Base-by-base conservation (phyloP, 2,113 vertebrate species). In the Heptranchias perlo region DNA sequence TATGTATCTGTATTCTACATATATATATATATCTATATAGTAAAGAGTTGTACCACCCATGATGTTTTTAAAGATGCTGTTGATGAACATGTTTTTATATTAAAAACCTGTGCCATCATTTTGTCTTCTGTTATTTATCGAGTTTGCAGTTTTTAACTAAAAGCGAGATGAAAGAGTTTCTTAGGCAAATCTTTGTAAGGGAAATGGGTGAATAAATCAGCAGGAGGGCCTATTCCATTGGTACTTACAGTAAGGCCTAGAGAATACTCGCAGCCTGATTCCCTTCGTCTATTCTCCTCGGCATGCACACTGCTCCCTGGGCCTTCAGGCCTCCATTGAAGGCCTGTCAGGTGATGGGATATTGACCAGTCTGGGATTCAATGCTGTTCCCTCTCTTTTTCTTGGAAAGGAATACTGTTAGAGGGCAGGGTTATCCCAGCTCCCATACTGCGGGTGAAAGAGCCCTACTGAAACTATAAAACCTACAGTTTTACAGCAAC, bases 31-130 rank as follows among this genome's bases (percentile, higher is more conserved):
- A 93, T 62, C 14, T 93, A 93, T 95, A 69, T 95, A 28, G 64
- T 69, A 52, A 98, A 98, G 97, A 98, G 98, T 98, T 98, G 98
- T 98, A 97, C 96, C 97, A 97, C 97, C 97, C 97, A 98, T 98
- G 97, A 97, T 97, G 98, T 98, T 98, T 98, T 97, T 91, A 98
- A 97, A 97, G 97, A 97, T 97, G 97, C 97, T 98, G 98, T 97
- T 97, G 97, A 97, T 97, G 97, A 95, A 97, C 98, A 97, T 97
- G 98, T 98, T 98, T 98, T 98, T 98, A 98, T 98, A 98, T 98
- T 98, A 98, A 98, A 98, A 98, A 98, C 98, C 97, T 97, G 97
- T 97, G 97, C 98, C 98, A 97, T 98, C 97, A 97, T 97, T 96
- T 96, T 96, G 96, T 96, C 96, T 58, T 61, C 97, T 97, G 97